Conservation (phyloP, 1,140 invertebrate species). For the Zaprionus davidi region DNA sequence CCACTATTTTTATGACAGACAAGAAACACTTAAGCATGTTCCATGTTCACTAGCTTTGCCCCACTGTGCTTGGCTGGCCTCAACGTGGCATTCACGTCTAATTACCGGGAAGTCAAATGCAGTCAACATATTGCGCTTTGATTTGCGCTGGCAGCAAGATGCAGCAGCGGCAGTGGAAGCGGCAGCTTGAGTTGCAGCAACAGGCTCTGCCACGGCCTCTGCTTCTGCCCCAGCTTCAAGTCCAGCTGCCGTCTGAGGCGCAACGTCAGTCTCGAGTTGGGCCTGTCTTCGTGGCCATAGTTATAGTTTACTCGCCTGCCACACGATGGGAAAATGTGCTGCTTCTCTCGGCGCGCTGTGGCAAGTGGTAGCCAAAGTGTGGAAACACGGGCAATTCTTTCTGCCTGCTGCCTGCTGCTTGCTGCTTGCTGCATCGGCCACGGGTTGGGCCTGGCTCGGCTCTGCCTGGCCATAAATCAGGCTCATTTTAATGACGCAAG, state of each 20-base stretch:
- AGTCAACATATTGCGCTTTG: slow-evolving; percentile 81
- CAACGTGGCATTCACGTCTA: slow-evolving; percentile 69
- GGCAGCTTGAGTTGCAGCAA: slow-evolving; percentile 13
- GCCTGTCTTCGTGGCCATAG: slow-evolving; percentile 57
- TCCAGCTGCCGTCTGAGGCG: neutral
- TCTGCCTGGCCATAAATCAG: slow-evolving; percentile 67
- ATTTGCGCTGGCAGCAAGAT: slow-evolving; percentile 71
- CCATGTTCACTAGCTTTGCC: neutral
- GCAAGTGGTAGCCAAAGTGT: slow-evolving; percentile 78
- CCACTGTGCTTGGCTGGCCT: slow-evolving; percentile 29
- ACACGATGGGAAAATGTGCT: slow-evolving; percentile 77
- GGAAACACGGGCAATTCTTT: slow-evolving; percentile 72
- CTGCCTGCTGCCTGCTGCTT: slow-evolving; percentile 5
- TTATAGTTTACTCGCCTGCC: slow-evolving; percentile 69
- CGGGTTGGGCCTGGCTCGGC: slow-evolving; percentile 33
- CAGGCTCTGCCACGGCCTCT: neutral
- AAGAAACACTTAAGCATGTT: neutral
- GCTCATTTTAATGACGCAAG: slow-evolving; percentile 81
- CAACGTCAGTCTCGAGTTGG: slow-evolving; percentile 27
- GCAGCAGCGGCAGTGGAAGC: slow-evolving; percentile 40
- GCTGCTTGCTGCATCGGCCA: slow-evolving; percentile 12
- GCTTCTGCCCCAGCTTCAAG: neutral
- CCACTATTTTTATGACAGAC: too few relatives aligned
- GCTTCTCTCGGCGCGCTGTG: slow-evolving; percentile 36
- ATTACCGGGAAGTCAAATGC: slow-evolving; percentile 82